Base-by-base conservation (phyloP, 2,888 invertebrate species). In the Chesias legatella region DNA sequence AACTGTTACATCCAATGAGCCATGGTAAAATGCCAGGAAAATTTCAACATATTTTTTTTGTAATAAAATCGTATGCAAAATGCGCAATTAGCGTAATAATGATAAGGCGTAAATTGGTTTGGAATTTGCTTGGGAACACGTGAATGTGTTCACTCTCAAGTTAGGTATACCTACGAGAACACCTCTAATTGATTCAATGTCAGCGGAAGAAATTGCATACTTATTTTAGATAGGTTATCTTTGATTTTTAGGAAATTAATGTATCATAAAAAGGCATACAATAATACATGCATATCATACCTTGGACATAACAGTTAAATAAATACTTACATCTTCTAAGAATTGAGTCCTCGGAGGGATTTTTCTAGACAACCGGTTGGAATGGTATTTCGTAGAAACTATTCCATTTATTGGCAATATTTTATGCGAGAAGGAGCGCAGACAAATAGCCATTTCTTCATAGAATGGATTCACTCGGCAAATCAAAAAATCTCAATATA, bases 381-480 rank as follows among this genome's bases (percentile, higher is more conserved):
- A 71, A 70, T 88, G 89, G 66, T 72, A 90, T 74, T 89, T 86
- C 13, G 89, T 83, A 37, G 86, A 78, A 64, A 90, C 84, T 44
- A 90, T 85, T 45, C 86, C 83, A 65, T 89, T 88, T 55, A 89
- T 74, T 25, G 90, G 86, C 51, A 88, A 71, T 56, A 90, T 74
- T 79, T 89, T 90, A 58, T 81, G 85, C n/a, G 90, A 83, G 50
- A 90, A 68, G 26, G 88, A 82, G 53, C 91, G 88, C 60, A 91
- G 76, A 59, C 89, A 90, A 61, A 88, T 85, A 59, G 91, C 89
- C 91, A 91, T 91, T 64, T 71, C 78, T 53, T 64, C 69, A 66
- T 67, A 48, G 53, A 62, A 54, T 45, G 27, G 30, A 48, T 41
- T 67, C 59, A 66, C 56, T 61, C 46, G 33, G 33, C 48, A 59